phyloP scores from a whole-genome alignment of 2,888 invertebrate species.

The Hirtodrosophila alboralis region DNA sequence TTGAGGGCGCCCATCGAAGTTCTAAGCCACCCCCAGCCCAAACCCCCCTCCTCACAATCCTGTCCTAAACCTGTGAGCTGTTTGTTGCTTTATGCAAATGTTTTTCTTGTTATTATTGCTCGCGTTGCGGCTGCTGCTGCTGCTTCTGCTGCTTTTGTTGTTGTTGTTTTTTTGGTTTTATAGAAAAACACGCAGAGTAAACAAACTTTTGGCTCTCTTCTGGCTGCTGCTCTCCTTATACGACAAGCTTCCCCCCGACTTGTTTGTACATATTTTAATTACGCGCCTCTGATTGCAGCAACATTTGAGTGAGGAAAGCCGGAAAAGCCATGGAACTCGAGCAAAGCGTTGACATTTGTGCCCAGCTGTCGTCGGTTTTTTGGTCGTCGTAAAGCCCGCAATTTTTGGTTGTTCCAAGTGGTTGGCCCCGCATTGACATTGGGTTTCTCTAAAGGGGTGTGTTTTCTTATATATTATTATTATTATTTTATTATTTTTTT shows the following conservation, averaged over 20 bases:
- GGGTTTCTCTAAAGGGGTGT: constrained; percentile 27
- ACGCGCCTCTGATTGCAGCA: constrained; percentile 75
- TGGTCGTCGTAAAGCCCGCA: constrained; percentile 40
- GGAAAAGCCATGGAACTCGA: constrained; percentile 34
- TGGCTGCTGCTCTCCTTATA: constrained; percentile 12
- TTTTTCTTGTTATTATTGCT: constrained; percentile 68
- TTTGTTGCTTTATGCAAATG: constrained; percentile 78
- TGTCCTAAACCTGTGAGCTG: constrained; percentile 44
- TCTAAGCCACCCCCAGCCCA: neutral
- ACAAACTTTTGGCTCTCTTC: constrained; percentile 60
- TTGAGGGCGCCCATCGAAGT: constrained; percentile 50
- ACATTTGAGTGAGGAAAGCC: constrained; percentile 41
- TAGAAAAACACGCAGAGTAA: constrained; percentile 77
- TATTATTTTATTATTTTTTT: constrained; percentile 4
- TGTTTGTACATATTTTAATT: constrained; percentile 78
- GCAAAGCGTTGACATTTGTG: constrained; percentile 52
- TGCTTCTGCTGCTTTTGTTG: constrained; percentile 33
- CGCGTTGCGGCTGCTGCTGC: constrained; percentile 38
- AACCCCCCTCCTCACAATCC: neutral
- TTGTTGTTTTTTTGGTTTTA: constrained; percentile 66
- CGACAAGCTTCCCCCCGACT: constrained; percentile 45
- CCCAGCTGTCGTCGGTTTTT: constrained; percentile 50
- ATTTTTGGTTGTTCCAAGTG: constrained; percentile 57
- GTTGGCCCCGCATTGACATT: constrained; percentile 54
- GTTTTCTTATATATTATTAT: constrained; percentile 3